Base-by-base conservation (phyloP, 2,113 vertebrate genomes). In the Tympanuchus pallidicinctus region DNA sequence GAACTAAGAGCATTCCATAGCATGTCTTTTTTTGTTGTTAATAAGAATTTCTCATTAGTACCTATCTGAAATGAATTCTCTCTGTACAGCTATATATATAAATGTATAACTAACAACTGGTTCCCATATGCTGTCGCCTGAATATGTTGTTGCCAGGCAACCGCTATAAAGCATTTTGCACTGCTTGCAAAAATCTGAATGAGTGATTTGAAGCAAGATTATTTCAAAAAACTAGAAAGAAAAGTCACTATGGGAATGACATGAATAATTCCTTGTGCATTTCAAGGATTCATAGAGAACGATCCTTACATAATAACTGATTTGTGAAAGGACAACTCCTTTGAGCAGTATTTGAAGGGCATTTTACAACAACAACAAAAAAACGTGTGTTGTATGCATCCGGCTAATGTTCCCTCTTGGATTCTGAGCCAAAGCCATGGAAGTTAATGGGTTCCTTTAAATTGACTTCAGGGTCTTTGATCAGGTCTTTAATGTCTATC, bases 171-270 rank as follows among this genome's bases (percentile, higher is more conserved):
- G 94, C 88, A 76, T 93, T 96, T 94, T 95, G 93, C 94, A 88
- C 91, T 70, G 90, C 91, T 96, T 93, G 95, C 94, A 95, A 94
- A 95, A 97, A 94, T 75, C 79, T 95, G 88, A 94, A 95, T 93
- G 93, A 97, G 94, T 72, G 93, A 97, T 92, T 91, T 2, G 4
- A 88, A 82, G 66, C 38, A 5, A 95, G 94, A 94, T 90, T 47
- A 83, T 88, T 94, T 94, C 80, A 69, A 89, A 94, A 94, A 91
- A 65, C 52, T 75, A 81, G 63, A 73, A 78, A 94, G 88, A 89
- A 81, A 94, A 91, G 57, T 94, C 89, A 50, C 82, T 90, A 65
- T 45, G 84, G 82, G 18, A 95, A 95, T 88, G 77, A 75, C 82
- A 91, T 91, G 63, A 94, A 95, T 91, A 95, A 94, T 94, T 90